Percentiles rank a stretch among this genome's conserved stretches.
Conservation (phyloP, 1,140 invertebrate genomes). For the Vollenhovia emeryi region DNA sequence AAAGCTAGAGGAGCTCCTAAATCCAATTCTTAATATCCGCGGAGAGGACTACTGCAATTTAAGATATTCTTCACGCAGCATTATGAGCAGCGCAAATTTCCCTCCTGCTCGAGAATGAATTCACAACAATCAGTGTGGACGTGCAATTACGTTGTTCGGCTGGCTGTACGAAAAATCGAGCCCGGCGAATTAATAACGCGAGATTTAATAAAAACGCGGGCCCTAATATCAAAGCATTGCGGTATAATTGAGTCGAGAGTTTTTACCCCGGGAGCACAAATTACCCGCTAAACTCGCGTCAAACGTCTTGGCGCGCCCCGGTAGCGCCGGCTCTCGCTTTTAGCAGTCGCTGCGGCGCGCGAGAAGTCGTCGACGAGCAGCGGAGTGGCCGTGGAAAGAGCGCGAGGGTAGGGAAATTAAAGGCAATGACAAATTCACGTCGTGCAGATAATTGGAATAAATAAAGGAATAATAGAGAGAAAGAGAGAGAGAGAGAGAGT, state of each 20-base stretch:
- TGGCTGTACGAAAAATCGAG: slow-evolving; percentile 48
- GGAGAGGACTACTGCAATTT: no score
- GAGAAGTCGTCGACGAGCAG: slow-evolving; percentile 46
- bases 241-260: slow-evolving; percentile 64
- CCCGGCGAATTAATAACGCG: slow-evolving; percentile 56
- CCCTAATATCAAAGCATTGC: slow-evolving; percentile 58
- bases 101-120: background rate
- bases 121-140: slow-evolving; percentile 36
- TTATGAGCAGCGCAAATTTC: slow-evolving; percentile 6
- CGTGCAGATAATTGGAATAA: slow-evolving; percentile 85
- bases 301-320: slow-evolving; percentile 56
- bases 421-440: slow-evolving; percentile 85
- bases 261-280: slow-evolving; percentile 55
- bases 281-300: slow-evolving; percentile 52
- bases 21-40: background rate
- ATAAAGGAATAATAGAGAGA: slow-evolving; percentile 84
- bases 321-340: slow-evolving; percentile 48
- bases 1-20: background rate
- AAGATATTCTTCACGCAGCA: background rate
- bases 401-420: slow-evolving; percentile 80
- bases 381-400: slow-evolving; percentile 55
- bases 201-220: slow-evolving; percentile 57
- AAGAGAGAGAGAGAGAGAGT: slow-evolving; percentile 56
- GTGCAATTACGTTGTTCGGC: slow-evolving; percentile 43
- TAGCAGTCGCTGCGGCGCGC: slow-evolving; percentile 42